Evolutionary conservation across 2,113 vertebrate species (phyloP).

Genomic region (Phaethornis superciliosus): DNA sequence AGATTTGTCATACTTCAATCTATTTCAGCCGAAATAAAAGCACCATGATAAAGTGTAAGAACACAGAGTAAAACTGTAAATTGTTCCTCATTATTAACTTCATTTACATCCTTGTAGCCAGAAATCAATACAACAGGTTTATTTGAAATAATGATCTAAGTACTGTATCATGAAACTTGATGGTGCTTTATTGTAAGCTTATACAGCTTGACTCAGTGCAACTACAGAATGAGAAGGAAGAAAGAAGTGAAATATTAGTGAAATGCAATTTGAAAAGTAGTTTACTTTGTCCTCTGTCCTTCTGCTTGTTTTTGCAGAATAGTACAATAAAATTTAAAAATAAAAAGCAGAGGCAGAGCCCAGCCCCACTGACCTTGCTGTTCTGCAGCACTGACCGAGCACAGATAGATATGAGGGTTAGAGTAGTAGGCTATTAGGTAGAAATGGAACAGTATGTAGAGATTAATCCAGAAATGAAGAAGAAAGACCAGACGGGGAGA

Average conservation of each 20-base stretch:
- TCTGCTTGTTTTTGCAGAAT: background rate
- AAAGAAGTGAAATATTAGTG: background rate
- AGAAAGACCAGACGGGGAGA: background rate
- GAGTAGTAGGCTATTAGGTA: background rate
- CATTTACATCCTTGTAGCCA: background rate
- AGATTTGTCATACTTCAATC: background rate
- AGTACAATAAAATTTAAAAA: background rate
- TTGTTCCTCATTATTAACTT: background rate
- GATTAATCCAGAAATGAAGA: background rate
- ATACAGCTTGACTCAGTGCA: background rate
- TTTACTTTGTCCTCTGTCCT: background rate
- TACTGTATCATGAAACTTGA: background rate
- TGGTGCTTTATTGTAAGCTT: background rate
- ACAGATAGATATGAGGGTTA: background rate
- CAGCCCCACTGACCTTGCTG: background rate
- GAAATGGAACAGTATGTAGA: background rate
- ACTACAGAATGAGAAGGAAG: background rate
- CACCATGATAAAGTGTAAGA: background rate
- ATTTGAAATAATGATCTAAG: background rate
- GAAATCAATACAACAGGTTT: background rate
- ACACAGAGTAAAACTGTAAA: background rate
- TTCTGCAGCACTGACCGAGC: too few species aligned
- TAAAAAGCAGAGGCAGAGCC: background rate
- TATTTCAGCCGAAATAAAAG: slow-evolving; percentile 2
- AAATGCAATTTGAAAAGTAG: background rate